These are phyloP conservation scores for Vireo griseus DNA, from an alignment of 2,797 vertebrate species.

Conservation along the genomic window DNA sequence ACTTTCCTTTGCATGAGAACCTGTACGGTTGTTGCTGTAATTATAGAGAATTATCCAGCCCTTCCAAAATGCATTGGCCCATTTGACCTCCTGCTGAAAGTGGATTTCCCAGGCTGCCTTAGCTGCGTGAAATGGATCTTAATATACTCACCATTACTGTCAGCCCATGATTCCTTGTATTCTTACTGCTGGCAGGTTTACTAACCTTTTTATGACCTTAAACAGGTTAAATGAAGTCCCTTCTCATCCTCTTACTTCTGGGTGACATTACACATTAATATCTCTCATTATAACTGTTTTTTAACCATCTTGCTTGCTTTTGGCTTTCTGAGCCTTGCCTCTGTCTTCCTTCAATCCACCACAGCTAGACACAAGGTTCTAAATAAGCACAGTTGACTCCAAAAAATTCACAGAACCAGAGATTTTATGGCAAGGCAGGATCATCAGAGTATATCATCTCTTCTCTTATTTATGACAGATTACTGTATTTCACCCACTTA, in stretches of 20 bases:
- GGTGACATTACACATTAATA: background rate
- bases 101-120: background rate
- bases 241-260: background rate
- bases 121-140: background rate
- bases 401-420: background rate
- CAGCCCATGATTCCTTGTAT: background rate
- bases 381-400: background rate
- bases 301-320: background rate
- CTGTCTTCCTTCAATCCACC: background rate
- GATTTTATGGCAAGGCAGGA: background rate
- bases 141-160: background rate
- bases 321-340: background rate
- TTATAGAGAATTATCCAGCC: background rate
- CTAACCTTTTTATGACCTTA: conserved; percentile 13
- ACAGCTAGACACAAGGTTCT: background rate
- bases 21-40: background rate
- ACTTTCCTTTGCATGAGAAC: background rate
- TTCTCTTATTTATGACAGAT: background rate
- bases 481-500: background rate
- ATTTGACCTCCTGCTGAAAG: background rate
- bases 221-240: background rate
- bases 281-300: background rate
- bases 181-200: background rate
- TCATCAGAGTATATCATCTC: background rate
- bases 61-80: background rate